phyloP scores from a whole-genome alignment of 2,888 invertebrate species.

The Suillia variegata region DNA sequence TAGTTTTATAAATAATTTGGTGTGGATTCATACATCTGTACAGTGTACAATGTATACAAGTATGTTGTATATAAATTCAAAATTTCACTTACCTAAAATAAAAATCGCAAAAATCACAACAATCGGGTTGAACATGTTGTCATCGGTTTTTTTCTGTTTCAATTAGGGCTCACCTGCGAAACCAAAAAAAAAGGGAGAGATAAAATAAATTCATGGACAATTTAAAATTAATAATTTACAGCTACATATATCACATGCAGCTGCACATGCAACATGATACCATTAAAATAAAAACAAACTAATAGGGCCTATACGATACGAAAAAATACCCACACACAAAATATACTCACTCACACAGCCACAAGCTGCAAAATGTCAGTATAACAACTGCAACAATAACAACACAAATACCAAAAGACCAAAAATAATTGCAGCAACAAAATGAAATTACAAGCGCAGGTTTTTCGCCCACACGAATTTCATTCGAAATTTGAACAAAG shows the following conservation, averaged over 20 bases:
- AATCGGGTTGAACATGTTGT: slow-evolving; percentile 49
- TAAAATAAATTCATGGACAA: too few relatives aligned
- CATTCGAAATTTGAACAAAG: background rate
- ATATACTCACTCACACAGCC: background rate
- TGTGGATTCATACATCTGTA: too few relatives aligned
- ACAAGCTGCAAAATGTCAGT: background rate
- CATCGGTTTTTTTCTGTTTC: slow-evolving; percentile 35
- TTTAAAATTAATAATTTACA: slow-evolving; percentile 1
- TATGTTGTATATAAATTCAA: too few relatives aligned
- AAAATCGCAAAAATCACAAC: slow-evolving; percentile 50
- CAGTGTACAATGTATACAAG: too few relatives aligned
- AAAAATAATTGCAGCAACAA: slow-evolving; percentile 1
- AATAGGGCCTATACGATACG: background rate
- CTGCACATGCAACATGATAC: background rate
- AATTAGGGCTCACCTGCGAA: slow-evolving; percentile 38
- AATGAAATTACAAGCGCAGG: background rate
- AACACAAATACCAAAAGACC: background rate
- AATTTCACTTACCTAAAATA: slow-evolving; percentile 50
- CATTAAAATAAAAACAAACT: background rate
- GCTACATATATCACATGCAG: background rate
- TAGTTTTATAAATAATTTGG: too few relatives aligned
- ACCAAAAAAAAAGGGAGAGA: slow-evolving; percentile 6
- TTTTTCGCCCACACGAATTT: background rate
- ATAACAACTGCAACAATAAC: background rate
- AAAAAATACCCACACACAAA: background rate